A percentile compares a stretch with the other conserved stretches of the same genome.
Conservation (phyloP, 2,113 vertebrate genomes). For the Mola mola region DNA sequence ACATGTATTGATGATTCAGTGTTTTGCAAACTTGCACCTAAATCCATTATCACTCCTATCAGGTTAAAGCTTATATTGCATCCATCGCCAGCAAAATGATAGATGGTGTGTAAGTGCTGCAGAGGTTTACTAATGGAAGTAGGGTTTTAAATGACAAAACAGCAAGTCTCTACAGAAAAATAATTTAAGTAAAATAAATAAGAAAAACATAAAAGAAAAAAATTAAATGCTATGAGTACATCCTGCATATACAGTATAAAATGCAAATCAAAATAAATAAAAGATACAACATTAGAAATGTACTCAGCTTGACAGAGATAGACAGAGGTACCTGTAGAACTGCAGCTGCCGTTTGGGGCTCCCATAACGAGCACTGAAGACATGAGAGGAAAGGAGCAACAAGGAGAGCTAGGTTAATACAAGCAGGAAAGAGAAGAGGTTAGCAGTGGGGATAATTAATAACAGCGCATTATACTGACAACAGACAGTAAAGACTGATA, state of each 20-base stretch:
- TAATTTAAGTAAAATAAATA: slow-evolving; percentile 14
- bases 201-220: neutral
- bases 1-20: slow-evolving; percentile 52
- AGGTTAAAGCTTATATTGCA: slow-evolving; percentile 59
- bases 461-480: no score
- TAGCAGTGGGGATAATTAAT: no score
- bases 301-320: slow-evolving; percentile 2
- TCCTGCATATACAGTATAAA: neutral
- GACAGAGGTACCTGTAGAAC: slow-evolving; percentile 95
- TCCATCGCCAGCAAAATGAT: slow-evolving; percentile 62
- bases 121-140: slow-evolving; percentile 49
- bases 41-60: slow-evolving; percentile 50
- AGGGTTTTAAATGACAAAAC: slow-evolving; percentile 66
- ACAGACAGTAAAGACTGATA: no score
- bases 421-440: neutral
- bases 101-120: slow-evolving; percentile 45
- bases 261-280: neutral
- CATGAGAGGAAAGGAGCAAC: slow-evolving; percentile 69
- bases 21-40: slow-evolving; percentile 61
- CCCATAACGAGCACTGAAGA: slow-evolving; percentile 96
- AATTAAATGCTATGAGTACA: neutral
- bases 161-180: slow-evolving; percentile 38
- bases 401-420: slow-evolving; percentile 49
- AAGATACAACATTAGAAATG: neutral
- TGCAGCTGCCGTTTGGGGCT: slow-evolving; percentile 99